A percentile compares a stretch with the other conserved stretches of the same genome.
Conservation (phyloP, 1,140 invertebrate genomes). For the Pseudomyrmex pallidus region DNA sequence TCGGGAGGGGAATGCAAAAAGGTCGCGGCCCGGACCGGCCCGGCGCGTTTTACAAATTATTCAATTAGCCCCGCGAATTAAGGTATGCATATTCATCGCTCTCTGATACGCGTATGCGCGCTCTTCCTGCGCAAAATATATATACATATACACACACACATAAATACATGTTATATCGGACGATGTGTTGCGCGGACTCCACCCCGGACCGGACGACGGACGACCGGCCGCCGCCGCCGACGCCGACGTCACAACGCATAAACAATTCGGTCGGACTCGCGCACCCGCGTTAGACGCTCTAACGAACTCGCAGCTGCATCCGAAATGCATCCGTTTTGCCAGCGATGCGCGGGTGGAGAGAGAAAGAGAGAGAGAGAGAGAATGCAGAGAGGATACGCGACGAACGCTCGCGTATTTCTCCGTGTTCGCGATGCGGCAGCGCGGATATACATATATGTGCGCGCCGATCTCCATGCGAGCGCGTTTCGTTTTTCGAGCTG, state of each 20-base stretch:
- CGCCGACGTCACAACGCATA: slow-evolving; percentile 78
- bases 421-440: slow-evolving; percentile 49
- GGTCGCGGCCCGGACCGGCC: slow-evolving; percentile 68
- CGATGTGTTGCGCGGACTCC: slow-evolving; percentile 26
- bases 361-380: background rate
- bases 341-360: slow-evolving; percentile 26
- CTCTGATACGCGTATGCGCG: slow-evolving; percentile 81
- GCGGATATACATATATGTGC: slow-evolving; percentile 7
- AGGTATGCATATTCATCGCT: slow-evolving; percentile 85
- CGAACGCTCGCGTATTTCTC: slow-evolving; percentile 43
- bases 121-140: slow-evolving; percentile 76
- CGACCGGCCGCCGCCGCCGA: slow-evolving; percentile 41
- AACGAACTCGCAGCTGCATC: slow-evolving; percentile 81
- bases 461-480: slow-evolving; percentile 36
- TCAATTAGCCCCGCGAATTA: slow-evolving; percentile 86
- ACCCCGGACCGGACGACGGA: slow-evolving; percentile 40
- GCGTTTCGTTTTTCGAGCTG: slow-evolving; percentile 52
- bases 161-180: slow-evolving; percentile 34
- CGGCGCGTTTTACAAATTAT: slow-evolving; percentile 85
- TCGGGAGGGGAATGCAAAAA: slow-evolving; percentile 68
- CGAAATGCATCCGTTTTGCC: slow-evolving; percentile 75
- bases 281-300: slow-evolving; percentile 80
- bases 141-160: background rate
- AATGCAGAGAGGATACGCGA: background rate
- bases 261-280: slow-evolving; percentile 82